Base-by-base conservation (phyloP, 2,888 invertebrate genomes). In the Epistrophella euchroma region DNA sequence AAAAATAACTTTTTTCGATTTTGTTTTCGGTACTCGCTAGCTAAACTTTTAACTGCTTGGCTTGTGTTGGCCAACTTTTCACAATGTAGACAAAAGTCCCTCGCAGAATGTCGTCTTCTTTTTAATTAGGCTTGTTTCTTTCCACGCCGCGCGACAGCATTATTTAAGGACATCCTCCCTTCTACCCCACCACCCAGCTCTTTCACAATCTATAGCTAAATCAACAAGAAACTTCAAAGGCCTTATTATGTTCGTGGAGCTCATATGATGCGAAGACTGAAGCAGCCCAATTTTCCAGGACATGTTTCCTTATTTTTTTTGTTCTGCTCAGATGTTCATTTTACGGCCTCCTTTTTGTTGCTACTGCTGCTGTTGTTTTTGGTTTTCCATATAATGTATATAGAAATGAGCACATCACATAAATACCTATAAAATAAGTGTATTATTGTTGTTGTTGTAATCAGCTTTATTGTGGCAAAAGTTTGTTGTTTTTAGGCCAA, bases 51-150 rank as follows among this genome's bases (percentile, higher is more conserved):
- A 17, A 50, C 55, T 60, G 74, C 43, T 73, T 62, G 60, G 74
- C 43, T 73, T 62, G 60, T 19, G 68, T 74, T 64, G 28, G 64
- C 45, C 70, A 19, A 58, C 60, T 40, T 68, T 83, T 74, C 32
- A 64, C 62, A 78, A 64, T n/a, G n/a, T 13, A 45, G 25, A 55
- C 19, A 58, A 58, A 35, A 56, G 70, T 45, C 32, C 6, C 35
- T 25, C 32, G 9, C 28, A 28, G 73, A 35, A 45, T 62, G 37
- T 52, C 45, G 25, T 78, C 4, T 56, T 45, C 62, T 56, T 50
- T 55, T 56, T 74, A 77, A 78, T 83, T 83, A 77, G 60, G 37
- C 35, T 17, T 56, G 62, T 62, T 52, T 64, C 73, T 37, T 47
- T 43, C 13, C 37, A 55, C 19, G 50, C 4, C n/a, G 10, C 45